phyloP scores from a whole-genome alignment of 2,113 vertebrate genomes.

The Hemichromis elongatus region DNA sequence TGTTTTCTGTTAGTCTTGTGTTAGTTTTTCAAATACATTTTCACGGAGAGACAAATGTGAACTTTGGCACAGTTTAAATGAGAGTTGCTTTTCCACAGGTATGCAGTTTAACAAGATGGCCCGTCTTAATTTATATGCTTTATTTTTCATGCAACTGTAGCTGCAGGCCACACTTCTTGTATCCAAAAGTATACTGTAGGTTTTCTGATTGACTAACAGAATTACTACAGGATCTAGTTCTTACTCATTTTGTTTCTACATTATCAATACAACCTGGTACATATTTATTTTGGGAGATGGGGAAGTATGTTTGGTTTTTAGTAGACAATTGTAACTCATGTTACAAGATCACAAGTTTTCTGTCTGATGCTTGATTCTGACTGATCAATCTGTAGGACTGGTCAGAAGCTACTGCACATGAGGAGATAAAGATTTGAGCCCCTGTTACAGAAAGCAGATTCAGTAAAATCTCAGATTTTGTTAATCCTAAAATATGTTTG shows the following conservation, averaged over 20 bases:
- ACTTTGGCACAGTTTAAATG: background rate
- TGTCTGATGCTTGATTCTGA: no score
- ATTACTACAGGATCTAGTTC: background rate
- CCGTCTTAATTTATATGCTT: background rate
- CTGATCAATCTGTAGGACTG: no score
- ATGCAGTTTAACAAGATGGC: background rate
- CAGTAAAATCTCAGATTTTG: no score
- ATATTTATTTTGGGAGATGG: no score
- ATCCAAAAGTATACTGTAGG: background rate
- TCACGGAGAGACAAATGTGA: background rate
- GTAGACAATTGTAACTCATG: no score
- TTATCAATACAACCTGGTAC: no score
- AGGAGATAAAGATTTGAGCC: no score
- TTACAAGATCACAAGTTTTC: no score
- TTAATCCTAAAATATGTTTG: fast-evolving
- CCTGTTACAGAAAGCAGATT: no score
- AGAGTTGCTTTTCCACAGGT: background rate
- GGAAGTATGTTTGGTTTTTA: no score
- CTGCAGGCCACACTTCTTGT: fast-evolving
- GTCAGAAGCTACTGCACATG: no score
- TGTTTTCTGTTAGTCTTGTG: background rate
- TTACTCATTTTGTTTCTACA: no score
- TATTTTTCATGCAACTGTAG: background rate
- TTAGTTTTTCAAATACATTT: background rate
- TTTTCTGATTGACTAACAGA: background rate